Conservation (phyloP, 2,797 vertebrate species). For the Argentina silus region DNA sequence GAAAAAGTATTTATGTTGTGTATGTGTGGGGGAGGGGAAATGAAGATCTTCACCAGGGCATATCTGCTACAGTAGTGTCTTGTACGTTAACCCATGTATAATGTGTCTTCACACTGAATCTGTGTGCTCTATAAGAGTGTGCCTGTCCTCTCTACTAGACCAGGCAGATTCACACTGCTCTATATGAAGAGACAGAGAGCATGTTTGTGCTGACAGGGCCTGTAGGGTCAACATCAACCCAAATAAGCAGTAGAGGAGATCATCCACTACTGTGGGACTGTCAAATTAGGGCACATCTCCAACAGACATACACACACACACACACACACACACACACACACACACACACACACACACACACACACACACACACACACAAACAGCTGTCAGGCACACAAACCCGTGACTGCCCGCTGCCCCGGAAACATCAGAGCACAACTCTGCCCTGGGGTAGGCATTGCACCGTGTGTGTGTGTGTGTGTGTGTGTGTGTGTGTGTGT, state of each 20-base stretch:
- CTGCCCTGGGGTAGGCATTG: conserved; percentile 75
- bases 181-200: conserved; percentile 73
- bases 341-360: conserved; percentile 52
- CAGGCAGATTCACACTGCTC: conserved; percentile 39
- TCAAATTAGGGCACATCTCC: conserved; percentile 77
- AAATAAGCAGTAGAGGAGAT: conserved; percentile 77
- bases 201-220: conserved; percentile 76
- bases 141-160: conserved; percentile 58
- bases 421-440: conserved; percentile 79
- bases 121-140: conserved; percentile 18
- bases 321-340: conserved; percentile 39
- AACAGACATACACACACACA: conserved; percentile 60
- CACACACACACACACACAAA: conserved; percentile 55
- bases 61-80: too few relatives aligned
- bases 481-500: conserved; percentile 32
- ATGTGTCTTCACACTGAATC: background rate
- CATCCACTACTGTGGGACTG: conserved; percentile 71
- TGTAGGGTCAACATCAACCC: conserved; percentile 77
- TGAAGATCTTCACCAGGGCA: too few relatives aligned
- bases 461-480: conserved; percentile 54
- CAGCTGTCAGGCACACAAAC: conserved; percentile 23
- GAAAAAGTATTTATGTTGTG: background rate
- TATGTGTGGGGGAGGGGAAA: background rate
- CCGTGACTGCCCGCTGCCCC: conserved; percentile 75
- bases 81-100: background rate